phyloP scores from a whole-genome alignment of 2,888 invertebrate genomes.

The Tachina lurida region DNA sequence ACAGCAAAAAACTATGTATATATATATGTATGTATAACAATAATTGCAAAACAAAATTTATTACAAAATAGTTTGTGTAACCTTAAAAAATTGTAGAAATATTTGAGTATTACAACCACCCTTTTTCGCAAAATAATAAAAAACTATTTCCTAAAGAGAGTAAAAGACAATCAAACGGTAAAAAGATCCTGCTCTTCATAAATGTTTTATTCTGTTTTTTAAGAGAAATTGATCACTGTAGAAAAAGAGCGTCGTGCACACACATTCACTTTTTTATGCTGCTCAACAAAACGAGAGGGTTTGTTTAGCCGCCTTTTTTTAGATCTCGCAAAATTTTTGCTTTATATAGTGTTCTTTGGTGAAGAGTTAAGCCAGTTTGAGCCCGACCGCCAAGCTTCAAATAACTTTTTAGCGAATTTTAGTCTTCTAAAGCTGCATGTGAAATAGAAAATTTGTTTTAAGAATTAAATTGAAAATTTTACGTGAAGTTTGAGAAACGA shows the following conservation, averaged over 20 bases:
- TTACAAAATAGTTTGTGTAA: slow-evolving; percentile 58
- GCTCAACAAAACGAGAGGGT: slow-evolving; percentile 55
- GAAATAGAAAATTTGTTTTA: slow-evolving; percentile 57
- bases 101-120: slow-evolving; percentile 44
- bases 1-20: slow-evolving; percentile 43
- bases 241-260: slow-evolving; percentile 55
- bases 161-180: neutral
- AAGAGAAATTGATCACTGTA: slow-evolving; percentile 72
- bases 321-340: slow-evolving; percentile 71
- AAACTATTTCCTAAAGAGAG: slow-evolving; percentile 17
- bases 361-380: slow-evolving; percentile 82
- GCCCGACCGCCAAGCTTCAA: slow-evolving; percentile 80
- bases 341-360: slow-evolving; percentile 78
- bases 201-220: slow-evolving; percentile 4
- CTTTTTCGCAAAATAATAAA: slow-evolving; percentile 36
- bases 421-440: slow-evolving; percentile 39
- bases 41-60: slow-evolving; percentile 44
- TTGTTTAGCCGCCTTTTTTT: slow-evolving; percentile 69
- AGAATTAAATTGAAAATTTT: slow-evolving; percentile 54
- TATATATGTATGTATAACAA: no score
- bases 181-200: slow-evolving; percentile 52
- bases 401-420: slow-evolving; percentile 58
- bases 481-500: slow-evolving; percentile 52
- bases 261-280: slow-evolving; percentile 32
- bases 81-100: slow-evolving; percentile 21